Evolutionary conservation across 2,797 vertebrate species (phyloP).

Genomic region (Anniella stebbinsi): DNA sequence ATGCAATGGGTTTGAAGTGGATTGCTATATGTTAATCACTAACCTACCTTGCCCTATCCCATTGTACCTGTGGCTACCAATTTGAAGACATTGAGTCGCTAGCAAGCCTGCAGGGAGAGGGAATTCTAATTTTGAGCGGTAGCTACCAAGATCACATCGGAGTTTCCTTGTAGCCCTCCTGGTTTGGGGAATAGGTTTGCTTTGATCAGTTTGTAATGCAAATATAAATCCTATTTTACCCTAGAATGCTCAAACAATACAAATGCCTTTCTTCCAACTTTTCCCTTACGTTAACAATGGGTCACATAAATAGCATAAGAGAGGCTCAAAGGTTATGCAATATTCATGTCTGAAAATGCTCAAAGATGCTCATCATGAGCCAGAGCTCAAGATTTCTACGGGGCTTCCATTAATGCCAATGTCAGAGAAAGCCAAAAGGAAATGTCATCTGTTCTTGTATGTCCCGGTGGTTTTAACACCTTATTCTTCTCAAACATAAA

Average conservation of each 20-base stretch:
- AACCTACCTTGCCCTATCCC: not conserved
- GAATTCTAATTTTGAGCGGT: no score
- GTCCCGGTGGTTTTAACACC: not conserved
- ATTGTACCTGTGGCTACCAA: not conserved
- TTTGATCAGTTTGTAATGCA: not conserved
- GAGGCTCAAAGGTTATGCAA: not conserved
- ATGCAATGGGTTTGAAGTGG: not conserved
- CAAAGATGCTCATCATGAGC: not conserved
- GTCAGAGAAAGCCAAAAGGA: not conserved
- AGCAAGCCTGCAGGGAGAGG: not conserved
- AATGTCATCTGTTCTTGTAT: not conserved
- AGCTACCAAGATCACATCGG: not conserved
- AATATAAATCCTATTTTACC: not conserved
- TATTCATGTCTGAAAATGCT: not conserved
- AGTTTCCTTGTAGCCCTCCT: not conserved
- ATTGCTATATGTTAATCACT: not conserved
- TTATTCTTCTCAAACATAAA: not conserved
- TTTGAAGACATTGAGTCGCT: not conserved
- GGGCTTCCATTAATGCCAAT: not conserved
- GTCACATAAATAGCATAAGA: not conserved
- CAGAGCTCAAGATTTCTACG: not conserved
- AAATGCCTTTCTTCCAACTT: not conserved
- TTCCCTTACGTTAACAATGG: no score
- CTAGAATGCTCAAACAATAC: not conserved
- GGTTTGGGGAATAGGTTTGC: no score